Percentiles rank a stretch among this genome's conserved stretches.
Evolutionary conservation across 2,888 invertebrate species (phyloP).

Genomic region (Netelia virgata): DNA sequence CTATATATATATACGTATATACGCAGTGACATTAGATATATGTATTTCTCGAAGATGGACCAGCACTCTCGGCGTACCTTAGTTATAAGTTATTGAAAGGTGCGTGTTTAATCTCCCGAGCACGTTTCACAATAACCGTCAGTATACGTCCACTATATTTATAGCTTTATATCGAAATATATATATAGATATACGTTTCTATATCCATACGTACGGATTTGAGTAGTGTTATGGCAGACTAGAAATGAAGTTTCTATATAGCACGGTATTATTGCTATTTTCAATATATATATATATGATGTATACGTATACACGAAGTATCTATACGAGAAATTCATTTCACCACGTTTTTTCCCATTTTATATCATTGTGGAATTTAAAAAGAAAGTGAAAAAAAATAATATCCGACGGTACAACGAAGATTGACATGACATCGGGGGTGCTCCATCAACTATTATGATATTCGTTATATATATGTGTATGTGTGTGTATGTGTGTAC

Average conservation of each 20-base stretch:
- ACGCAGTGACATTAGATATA: neutral
- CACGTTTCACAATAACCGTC: slow-evolving; percentile 50
- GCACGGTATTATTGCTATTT: no score
- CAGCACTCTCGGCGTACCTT: slow-evolving; percentile 37
- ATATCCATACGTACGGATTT: no score
- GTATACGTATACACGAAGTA: neutral
- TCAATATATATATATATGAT: slow-evolving; percentile 12
- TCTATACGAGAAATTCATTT: neutral
- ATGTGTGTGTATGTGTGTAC: neutral
- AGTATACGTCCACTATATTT: neutral
- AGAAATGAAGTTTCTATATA: no score
- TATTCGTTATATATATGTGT: neutral
- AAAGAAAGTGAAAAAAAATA: neutral
- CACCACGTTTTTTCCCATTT: neutral
- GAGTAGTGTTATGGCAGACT: no score
- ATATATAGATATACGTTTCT: slow-evolving; percentile 11
- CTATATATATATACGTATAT: slow-evolving; percentile 17
- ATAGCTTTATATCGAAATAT: slow-evolving; percentile 8
- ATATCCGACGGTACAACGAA: neutral
- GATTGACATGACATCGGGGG: neutral
- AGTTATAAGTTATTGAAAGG: slow-evolving; percentile 64
- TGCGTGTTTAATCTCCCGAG: slow-evolving; percentile 50
- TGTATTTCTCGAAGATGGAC: neutral
- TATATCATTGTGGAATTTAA: neutral
- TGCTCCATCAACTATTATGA: neutral